Conservation (phyloP, 2,888 invertebrate genomes). For the Eledona agricola region DNA sequence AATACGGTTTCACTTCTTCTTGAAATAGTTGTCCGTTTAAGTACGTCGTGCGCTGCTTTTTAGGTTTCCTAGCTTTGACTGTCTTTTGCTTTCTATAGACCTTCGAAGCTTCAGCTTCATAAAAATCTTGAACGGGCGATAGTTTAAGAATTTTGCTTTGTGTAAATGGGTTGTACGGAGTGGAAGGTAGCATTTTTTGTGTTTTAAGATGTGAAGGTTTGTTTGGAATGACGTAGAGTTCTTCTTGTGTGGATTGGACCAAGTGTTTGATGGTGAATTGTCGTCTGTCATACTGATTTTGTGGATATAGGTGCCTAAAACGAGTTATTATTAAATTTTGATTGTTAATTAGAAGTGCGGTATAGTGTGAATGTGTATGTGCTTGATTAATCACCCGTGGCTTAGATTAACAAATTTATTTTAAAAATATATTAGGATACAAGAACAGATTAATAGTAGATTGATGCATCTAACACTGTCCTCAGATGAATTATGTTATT, state of each 20-base stretch:
- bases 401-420: conserved; percentile 28
- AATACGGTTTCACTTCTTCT: conserved; percentile 4
- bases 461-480: conserved; percentile 18
- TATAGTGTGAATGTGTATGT: conserved; percentile 21
- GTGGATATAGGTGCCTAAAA: conserved; percentile 28
- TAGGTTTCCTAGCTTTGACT: conserved; percentile 5
- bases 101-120: conserved; percentile 12
- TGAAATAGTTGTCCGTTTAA: conserved; percentile 15
- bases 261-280: conserved; percentile 12
- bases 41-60: conserved; percentile 10
- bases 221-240: conserved; percentile 8
- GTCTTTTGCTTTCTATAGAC: conserved; percentile 2
- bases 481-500: conserved; percentile 11
- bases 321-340: conserved; percentile 21
- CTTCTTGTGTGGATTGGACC: conserved; percentile 21
- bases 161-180: conserved; percentile 22
- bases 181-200: conserved; percentile 22
- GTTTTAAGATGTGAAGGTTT: conserved; percentile 6
- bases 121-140: conserved; percentile 14
- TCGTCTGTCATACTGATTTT: conserved; percentile 28
- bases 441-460: conserved; percentile 23
- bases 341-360: too few species aligned
- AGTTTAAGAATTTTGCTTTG: conserved; percentile 20
- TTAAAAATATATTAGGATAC: conserved; percentile 26
- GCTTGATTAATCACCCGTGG: conserved; percentile 22